A percentile compares a stretch with the other conserved stretches of the same genome.
These are phyloP conservation scores for Microchirus variegatus DNA, from an alignment of 2,797 vertebrate species.

Conservation along the genomic window DNA sequence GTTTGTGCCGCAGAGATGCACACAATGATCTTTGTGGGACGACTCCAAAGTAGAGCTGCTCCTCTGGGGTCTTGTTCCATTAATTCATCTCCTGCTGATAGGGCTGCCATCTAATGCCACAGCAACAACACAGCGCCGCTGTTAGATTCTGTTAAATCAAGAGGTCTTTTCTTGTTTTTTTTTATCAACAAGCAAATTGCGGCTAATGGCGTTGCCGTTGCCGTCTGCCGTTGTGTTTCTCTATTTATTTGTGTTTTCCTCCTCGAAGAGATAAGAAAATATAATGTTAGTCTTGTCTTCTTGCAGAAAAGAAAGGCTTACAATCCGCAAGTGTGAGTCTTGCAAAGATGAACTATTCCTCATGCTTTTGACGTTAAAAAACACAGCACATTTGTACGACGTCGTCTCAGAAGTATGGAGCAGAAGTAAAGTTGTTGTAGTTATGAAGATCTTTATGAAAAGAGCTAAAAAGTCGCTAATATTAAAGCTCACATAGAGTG, in stretches of 20 bases:
- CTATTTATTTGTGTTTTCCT: neutral
- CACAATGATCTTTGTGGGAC: slow-evolving; percentile 7
- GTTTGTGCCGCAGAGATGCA: too few relatives aligned
- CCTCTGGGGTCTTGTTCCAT: slow-evolving; percentile 44
- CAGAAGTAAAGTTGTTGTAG: too few relatives aligned
- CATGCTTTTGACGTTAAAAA: too few relatives aligned
- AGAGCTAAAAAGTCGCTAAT: too few relatives aligned
- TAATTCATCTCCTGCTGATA: slow-evolving; percentile 59
- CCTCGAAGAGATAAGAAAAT: neutral
- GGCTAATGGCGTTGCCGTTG: too few relatives aligned
- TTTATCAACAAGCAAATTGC: too few relatives aligned
- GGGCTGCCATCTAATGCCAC: slow-evolving; percentile 43
- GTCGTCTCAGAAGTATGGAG: too few relatives aligned
- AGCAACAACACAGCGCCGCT: slow-evolving; percentile 47
- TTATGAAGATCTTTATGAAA: too few relatives aligned
- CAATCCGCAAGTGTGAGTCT: too few relatives aligned
- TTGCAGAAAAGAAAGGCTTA: neutral
- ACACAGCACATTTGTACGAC: too few relatives aligned
- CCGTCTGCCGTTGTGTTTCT: neutral
- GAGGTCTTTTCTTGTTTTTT: slow-evolving; percentile 22
- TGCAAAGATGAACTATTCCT: too few relatives aligned
- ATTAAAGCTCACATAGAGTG: too few relatives aligned
- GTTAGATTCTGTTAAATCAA: slow-evolving; percentile 60
- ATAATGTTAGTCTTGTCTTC: neutral
- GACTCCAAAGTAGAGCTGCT: slow-evolving; percentile 52